These are phyloP conservation scores for Xiphophorus birchmanni DNA, from an alignment of 2,797 vertebrate species.

Conservation along the genomic window DNA sequence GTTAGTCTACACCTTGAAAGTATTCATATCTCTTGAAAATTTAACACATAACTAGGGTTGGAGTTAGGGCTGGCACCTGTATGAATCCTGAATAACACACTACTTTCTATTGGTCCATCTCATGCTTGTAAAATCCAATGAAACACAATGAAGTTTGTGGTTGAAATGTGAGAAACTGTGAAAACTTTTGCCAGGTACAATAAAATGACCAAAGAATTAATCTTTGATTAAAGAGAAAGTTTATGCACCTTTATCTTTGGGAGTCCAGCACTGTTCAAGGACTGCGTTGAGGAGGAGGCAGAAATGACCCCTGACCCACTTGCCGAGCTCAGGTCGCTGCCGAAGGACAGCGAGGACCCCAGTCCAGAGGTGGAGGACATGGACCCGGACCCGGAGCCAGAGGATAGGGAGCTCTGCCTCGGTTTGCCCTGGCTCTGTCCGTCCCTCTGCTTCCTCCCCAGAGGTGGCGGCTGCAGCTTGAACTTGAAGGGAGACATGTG, in stretches of 20 bases:
- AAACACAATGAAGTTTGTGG: background rate
- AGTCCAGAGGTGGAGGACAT: conserved; percentile 80
- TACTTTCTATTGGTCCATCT: background rate
- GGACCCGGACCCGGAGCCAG: conserved; percentile 74
- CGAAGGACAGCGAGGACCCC: conserved; percentile 77
- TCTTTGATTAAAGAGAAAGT: background rate
- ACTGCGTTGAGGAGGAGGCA: conserved; percentile 78
- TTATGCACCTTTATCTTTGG: conserved; percentile 84
- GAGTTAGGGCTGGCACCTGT: no score
- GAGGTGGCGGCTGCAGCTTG: conserved; percentile 91
- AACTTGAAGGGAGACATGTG: conserved; percentile 89
- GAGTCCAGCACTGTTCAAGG: conserved; percentile 82
- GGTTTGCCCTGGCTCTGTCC: conserved; percentile 62
- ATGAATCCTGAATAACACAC: background rate
- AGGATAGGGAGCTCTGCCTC: conserved; percentile 79
- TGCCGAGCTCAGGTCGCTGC: conserved; percentile 79
- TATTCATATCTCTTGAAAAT: background rate
- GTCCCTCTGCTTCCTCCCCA: conserved; percentile 86
- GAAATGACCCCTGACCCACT: conserved; percentile 78
- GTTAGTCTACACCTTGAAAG: background rate
- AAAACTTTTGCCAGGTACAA: background rate
- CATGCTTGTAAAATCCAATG: background rate
- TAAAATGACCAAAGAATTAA: background rate
- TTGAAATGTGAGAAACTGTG: background rate
- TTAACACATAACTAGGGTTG: background rate